phyloP scores from a whole-genome alignment of 2,888 invertebrate genomes.

The Cephonodes hylas region DNA sequence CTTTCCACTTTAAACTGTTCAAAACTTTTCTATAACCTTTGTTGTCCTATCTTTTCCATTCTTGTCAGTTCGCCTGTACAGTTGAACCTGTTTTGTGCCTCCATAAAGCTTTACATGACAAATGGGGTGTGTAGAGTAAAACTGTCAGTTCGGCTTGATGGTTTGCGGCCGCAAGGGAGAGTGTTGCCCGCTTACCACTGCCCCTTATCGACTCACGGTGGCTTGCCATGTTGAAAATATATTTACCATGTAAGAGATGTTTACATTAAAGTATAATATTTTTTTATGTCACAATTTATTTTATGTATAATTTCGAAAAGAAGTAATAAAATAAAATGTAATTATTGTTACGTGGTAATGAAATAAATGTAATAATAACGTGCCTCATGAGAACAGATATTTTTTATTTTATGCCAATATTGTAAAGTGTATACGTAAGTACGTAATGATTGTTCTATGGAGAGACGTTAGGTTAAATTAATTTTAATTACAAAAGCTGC shows the following conservation, averaged over 20 bases:
- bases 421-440: constrained; percentile 31
- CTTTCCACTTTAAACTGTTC: not conserved
- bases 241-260: constrained; percentile 10
- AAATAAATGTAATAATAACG: constrained; percentile 32
- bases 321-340: constrained; percentile 24
- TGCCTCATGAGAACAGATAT: constrained; percentile 52
- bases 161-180: not conserved
- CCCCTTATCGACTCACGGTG: constrained; percentile 29
- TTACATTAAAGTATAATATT: constrained; percentile 40
- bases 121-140: not conserved
- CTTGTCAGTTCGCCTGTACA: not conserved
- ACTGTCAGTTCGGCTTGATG: not conserved
- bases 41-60: no score
- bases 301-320: constrained; percentile 40
- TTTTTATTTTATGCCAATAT: constrained; percentile 55
- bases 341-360: constrained; percentile 20
- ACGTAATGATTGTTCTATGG: constrained; percentile 9
- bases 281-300: constrained; percentile 42
- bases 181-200: constrained; percentile 15
- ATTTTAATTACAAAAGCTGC: constrained; percentile 32
- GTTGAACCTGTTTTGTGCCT: not conserved
- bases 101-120: not conserved
- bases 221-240: constrained; percentile 41
- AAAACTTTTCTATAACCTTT: no score
- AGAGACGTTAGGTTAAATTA: constrained; percentile 29